Base-by-base conservation (phyloP, 1,140 invertebrate genomes). In the Monomorium pharaonis region DNA sequence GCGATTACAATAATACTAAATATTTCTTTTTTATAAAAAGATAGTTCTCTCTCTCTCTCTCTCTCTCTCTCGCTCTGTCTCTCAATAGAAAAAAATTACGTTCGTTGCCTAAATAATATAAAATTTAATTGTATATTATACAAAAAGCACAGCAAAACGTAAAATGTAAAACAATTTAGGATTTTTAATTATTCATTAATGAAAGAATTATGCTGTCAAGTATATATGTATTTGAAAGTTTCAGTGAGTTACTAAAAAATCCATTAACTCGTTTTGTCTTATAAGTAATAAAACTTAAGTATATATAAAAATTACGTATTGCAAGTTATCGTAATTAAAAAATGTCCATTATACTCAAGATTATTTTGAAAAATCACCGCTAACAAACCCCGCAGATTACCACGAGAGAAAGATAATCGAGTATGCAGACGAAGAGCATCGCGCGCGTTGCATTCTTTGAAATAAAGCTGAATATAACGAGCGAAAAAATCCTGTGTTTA, bases 401-500 rank as follows among this genome's bases (percentile, higher is more conserved):
- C 33, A 37, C 6, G 14, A 54, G 12, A 21, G 6, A 74, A 51
- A 6, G 18, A 7, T 56, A 16, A 37, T 75, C 58, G 14, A 12
- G 16, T n/a, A 47, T 62, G 7, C 42, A 44, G 12, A n/a, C 24
- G 47, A 60, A 27, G 24, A 37, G 14, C 42, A 33, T 37, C 27
- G 4, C 9, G 12, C n/a, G 4, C 9, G 5, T 21, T 37, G 75
- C 58, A 74, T 12, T 1, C 75, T 60, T 16, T 63, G 30, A 83
- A 86, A 67, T 81, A 78, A 86, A 78, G 51, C 60, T 51, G 51
- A 49, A 49, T 27, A 75, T 54, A 47, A 67, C 27, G 49, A 9
- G 24, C 51, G 56, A 78, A 83, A 72, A 30, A 83, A 70, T 83
- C 37, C 63, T 30, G 24, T 24, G 24, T 83, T 83, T 83, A 83